These are phyloP conservation scores for Capromys pilorides DNA, from an alignment of 2,797 vertebrate genomes.

Conservation along the genomic window DNA sequence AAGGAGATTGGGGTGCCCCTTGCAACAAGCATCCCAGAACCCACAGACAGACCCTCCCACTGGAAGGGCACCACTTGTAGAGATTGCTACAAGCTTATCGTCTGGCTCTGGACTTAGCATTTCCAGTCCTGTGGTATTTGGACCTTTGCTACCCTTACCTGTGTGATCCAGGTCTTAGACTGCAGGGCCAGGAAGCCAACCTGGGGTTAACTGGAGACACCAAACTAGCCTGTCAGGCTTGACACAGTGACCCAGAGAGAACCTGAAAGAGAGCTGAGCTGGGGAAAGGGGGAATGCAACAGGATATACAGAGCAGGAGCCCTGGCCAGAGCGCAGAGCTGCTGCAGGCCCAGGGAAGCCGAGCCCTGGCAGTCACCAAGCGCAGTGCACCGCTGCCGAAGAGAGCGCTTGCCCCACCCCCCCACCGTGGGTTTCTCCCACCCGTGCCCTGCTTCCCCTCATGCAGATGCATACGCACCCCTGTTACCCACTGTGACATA, in stretches of 20 bases:
- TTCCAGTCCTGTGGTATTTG: neutral
- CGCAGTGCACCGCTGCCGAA: neutral
- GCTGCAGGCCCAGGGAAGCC: neutral
- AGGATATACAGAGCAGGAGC: neutral
- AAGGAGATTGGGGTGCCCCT: neutral
- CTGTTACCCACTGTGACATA: neutral
- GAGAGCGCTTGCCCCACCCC: neutral
- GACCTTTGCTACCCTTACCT: neutral
- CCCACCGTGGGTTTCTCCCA: neutral
- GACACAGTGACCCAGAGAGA: neutral
- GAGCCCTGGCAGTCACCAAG: neutral
- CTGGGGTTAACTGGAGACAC: neutral
- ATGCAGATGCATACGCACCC: accelerated
- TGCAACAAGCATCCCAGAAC: neutral
- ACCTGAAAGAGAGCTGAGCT: neutral
- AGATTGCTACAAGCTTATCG: neutral
- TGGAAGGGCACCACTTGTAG: neutral
- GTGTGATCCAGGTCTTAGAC: neutral
- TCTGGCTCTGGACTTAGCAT: neutral
- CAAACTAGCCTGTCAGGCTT: neutral
- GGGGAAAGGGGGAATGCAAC: neutral
- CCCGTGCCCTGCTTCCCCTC: too few species aligned
- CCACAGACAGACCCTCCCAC: neutral
- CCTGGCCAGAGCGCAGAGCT: neutral
- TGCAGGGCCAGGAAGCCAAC: neutral